Base-by-base conservation (phyloP, 1,140 invertebrate species). In the Papilio dardanus region DNA sequence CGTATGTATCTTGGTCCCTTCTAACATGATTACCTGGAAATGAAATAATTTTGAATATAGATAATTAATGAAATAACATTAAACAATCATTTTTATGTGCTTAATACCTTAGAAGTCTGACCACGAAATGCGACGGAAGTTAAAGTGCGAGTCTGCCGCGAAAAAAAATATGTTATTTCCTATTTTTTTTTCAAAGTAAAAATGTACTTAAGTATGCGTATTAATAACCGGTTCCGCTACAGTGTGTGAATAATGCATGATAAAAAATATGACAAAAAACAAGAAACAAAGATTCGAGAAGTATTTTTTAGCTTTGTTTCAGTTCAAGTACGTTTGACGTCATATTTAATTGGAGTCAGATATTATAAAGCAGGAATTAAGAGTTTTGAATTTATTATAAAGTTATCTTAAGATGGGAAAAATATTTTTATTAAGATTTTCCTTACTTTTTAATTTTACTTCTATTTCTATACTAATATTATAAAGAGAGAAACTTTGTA, bases 1-100 rank as follows among this genome's bases (percentile, higher is more conserved):
- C 0, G 81, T 78, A 31, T 88, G 84, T 19, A 91, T 85, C 71
- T 90, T 91, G 14, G 86, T 90, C 12, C 82, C 85, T 77, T 91
- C 87, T 73, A 92, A 79, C 90, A 93, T 93, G 62, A 71, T 83
- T 58, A 8, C 33, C 79, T 82, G 77, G 21, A 83, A 83, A n/a
- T 24, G 21, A 35, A 33, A 67, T 8, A 62, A 14, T 12, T 58
- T 58, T 14, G 3, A 24, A 33, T 33, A 67, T 16, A 33, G 65
- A 58, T 12, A 12, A 28, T 58, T 1, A 28, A 58, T 10, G 3
- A 21, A 24, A 58, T 28, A 24, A 28, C 0, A 21, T 12, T 46
- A 5, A n/a, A 46, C 21, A 54, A 54, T 54, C 12, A 16, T 19
- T 46, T 5, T n/a, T 46, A 46, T 37, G 8, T 37, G 5, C 1